Evolutionary conservation across 1,140 invertebrate species (phyloP).

Genomic region (Drosophila tsacasi): DNA sequence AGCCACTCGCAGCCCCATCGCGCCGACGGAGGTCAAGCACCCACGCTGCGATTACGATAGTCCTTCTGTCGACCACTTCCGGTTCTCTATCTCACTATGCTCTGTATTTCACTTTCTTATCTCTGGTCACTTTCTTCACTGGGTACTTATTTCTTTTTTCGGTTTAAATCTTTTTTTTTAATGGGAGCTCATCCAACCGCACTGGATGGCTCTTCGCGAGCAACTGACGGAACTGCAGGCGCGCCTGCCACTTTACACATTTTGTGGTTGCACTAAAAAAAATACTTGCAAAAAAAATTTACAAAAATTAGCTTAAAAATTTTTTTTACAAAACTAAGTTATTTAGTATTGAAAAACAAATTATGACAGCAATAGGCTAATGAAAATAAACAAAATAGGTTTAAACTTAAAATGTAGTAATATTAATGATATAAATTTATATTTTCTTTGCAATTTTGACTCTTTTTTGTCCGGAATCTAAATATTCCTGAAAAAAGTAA

Average conservation of each 20-base stretch:
- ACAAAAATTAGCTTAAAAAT: too few species aligned
- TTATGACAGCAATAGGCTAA: not conserved
- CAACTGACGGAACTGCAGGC: slow-evolving; percentile 70
- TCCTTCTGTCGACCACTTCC: slow-evolving; percentile 71
- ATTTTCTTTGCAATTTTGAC: not conserved
- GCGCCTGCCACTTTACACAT: slow-evolving; percentile 28
- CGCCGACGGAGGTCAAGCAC: slow-evolving; percentile 31
- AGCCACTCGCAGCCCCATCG: slow-evolving; percentile 52
- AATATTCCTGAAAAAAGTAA: not conserved
- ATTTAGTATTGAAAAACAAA: too few species aligned
- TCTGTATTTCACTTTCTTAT: slow-evolving; percentile 62
- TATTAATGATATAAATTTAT: not conserved
- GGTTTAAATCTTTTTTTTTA: slow-evolving; percentile 31
- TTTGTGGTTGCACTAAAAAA: slow-evolving; percentile 2
- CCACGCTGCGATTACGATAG: slow-evolving; percentile 23
- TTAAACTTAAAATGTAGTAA: not conserved
- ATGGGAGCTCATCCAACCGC: slow-evolving; percentile 82
- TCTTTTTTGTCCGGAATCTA: not conserved
- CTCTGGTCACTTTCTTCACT: slow-evolving; percentile 73
- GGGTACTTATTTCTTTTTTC: slow-evolving; percentile 42
- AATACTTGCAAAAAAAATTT: not conserved
- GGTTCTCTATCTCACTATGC: slow-evolving; percentile 41
- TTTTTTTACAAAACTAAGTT: too few species aligned
- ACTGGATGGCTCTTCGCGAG: slow-evolving; percentile 83
- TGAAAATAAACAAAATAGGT: not conserved